phyloP scores from a whole-genome alignment of 2,797 vertebrate species.

The Lacerta agilis region DNA sequence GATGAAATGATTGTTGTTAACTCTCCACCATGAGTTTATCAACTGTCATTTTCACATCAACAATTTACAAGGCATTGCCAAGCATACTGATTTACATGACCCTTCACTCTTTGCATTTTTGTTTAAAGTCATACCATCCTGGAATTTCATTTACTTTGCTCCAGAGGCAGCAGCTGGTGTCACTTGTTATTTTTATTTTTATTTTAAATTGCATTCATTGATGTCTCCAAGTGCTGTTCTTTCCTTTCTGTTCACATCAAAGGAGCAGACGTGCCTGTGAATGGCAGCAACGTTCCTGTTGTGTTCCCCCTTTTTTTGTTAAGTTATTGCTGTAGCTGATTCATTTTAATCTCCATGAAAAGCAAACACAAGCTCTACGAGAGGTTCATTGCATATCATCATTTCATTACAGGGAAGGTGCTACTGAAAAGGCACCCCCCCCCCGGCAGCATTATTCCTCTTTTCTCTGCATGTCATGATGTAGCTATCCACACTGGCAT shows the following conservation, averaged over 20 bases:
- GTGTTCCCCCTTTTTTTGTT: background rate
- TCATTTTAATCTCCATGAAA: background rate
- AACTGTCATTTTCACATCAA: background rate
- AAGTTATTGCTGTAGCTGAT: background rate
- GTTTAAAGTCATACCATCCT: background rate
- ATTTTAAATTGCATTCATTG: background rate
- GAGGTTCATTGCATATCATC: background rate
- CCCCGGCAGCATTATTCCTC: background rate
- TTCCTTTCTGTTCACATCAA: background rate
- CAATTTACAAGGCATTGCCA: background rate
- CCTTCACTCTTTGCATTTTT: background rate
- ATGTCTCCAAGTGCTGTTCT: background rate
- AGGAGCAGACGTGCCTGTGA: background rate
- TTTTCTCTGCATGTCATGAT: background rate
- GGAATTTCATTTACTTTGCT: background rate
- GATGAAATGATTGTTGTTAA: background rate
- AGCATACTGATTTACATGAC: background rate
- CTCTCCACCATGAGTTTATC: background rate
- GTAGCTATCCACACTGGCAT: background rate
- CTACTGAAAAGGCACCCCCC: too few relatives aligned
- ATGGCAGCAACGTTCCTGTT: slow-evolving; percentile 10
- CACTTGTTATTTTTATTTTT: background rate
- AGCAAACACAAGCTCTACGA: background rate
- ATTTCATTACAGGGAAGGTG: background rate
- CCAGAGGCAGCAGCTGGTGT: background rate